phyloP scores from a whole-genome alignment of 2,888 invertebrate genomes.

The Ichneumon xanthorius region DNA sequence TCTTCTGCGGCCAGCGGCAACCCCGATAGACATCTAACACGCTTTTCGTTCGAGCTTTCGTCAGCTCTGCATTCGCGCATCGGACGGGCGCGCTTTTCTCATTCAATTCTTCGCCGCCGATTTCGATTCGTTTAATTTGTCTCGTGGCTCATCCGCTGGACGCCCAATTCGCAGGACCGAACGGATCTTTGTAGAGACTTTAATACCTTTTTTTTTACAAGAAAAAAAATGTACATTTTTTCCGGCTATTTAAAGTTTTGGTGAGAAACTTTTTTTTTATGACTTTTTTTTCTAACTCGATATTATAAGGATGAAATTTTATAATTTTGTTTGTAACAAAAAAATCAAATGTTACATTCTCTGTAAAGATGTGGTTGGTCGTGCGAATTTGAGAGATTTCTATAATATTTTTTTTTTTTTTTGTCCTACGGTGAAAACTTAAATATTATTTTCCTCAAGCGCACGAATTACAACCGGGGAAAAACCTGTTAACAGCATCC shows the following conservation, averaged over 20 bases:
- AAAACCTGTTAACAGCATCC: no score
- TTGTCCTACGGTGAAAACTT: not conserved
- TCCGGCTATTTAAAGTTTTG: not conserved
- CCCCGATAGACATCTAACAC: not conserved
- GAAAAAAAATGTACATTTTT: no score
- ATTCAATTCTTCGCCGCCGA: not conserved
- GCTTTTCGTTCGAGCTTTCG: constrained; percentile 23
- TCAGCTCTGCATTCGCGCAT: not conserved
- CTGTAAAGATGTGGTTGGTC: no score
- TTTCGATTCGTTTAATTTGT: not conserved
- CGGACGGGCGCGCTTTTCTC: not conserved
- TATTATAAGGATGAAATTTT: not conserved
- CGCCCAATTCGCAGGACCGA: not conserved
- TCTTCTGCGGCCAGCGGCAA: not conserved
- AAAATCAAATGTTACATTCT: not conserved
- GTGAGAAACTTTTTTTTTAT: not conserved
- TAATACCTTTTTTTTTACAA: not conserved
- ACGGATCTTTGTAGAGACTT: not conserved
- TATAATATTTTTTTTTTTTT: no score
- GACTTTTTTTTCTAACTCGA: not conserved
- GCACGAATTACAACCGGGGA: no score
- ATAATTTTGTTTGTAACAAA: not conserved
- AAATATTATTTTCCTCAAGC: not conserved
- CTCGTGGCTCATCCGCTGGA: not conserved
- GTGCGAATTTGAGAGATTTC: no score